Conservation (phyloP, 2,113 vertebrate species). For the Leptobrachium leishanense region DNA sequence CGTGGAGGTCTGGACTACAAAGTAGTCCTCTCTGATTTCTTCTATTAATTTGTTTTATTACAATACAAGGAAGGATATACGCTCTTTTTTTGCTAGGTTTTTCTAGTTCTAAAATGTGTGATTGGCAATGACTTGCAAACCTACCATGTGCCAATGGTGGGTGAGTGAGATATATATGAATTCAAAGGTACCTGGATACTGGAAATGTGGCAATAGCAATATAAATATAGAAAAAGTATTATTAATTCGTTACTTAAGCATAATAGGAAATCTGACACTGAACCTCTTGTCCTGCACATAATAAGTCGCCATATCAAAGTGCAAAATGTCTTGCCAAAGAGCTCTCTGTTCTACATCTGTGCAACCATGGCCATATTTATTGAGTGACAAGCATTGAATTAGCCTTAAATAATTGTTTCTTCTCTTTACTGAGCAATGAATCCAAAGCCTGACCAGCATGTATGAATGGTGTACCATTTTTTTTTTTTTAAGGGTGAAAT, state of each 20-base stretch:
- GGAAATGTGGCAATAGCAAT: neutral
- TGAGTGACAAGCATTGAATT: conserved; percentile 48
- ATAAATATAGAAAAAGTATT: neutral
- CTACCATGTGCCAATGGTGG: too few relatives aligned
- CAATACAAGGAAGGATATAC: too few relatives aligned
- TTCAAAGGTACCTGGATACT: neutral
- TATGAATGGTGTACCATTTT: conserved; percentile 45
- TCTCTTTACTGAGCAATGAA: conserved; percentile 46
- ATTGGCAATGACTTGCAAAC: too few relatives aligned
- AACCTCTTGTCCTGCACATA: conserved; percentile 22
- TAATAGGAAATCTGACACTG: neutral
- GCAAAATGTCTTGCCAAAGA: conserved; percentile 6
- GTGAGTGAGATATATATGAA: too few relatives aligned
- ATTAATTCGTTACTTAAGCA: neutral
- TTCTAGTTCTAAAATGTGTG: too few relatives aligned
- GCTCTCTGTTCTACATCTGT: conserved; percentile 38
- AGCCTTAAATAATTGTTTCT: conserved; percentile 44
- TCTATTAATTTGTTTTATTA: too few relatives aligned
- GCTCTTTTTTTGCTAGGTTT: too few relatives aligned
- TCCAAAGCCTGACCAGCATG: conserved; percentile 41
- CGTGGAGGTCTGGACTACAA: too few relatives aligned
- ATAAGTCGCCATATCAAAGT: conserved; percentile 30
- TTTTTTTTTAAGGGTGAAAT: conserved; percentile 45
- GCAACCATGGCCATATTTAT: conserved; percentile 41
- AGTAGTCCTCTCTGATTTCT: too few relatives aligned